Conservation (phyloP, 2,113 vertebrate genomes). For the Origma solitaria region DNA sequence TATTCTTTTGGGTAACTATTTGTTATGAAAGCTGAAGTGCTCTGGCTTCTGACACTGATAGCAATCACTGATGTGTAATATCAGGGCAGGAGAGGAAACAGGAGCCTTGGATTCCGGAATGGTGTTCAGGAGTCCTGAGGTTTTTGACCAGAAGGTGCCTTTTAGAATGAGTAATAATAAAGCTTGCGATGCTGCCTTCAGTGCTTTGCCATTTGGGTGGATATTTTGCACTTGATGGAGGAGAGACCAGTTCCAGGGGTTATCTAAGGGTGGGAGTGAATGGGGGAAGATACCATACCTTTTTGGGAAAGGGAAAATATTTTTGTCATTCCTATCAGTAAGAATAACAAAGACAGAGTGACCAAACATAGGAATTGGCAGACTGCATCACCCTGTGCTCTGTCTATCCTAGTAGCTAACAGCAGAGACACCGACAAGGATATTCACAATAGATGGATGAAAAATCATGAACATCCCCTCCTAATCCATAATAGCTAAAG, state of each 20-base stretch:
- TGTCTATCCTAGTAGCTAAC: neutral
- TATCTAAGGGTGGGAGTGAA: neutral
- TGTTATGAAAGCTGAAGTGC: neutral
- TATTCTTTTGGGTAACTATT: neutral
- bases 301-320: neutral
- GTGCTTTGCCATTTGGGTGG: neutral
- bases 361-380: neutral
- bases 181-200: neutral
- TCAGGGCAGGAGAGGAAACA: neutral
- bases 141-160: neutral
- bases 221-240: neutral
- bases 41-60: neutral
- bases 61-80: neutral
- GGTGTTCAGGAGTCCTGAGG: neutral
- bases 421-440: neutral
- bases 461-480: neutral
- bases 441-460: neutral
- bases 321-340: neutral
- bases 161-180: neutral
- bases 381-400: neutral
- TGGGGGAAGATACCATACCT: neutral
- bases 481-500: neutral
- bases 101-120: neutral
- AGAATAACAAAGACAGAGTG: neutral
- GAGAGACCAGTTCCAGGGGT: neutral